These are phyloP conservation scores for Enteromius anoplus DNA, from an alignment of 2,797 vertebrate genomes.

Conservation along the genomic window DNA sequence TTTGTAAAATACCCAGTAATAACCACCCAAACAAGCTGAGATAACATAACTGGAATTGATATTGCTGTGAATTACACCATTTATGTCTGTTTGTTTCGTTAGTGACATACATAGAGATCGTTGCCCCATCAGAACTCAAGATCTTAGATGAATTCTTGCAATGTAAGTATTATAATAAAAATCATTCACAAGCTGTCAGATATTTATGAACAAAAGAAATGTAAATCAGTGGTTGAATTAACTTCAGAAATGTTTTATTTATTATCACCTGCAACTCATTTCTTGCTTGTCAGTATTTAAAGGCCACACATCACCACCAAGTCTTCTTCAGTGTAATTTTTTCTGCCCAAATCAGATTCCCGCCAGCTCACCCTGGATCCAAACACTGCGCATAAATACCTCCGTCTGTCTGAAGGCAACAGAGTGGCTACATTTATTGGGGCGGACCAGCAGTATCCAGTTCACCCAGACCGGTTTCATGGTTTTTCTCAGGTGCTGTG, in stretches of 20 bases:
- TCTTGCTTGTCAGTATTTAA: no score
- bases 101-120: conserved; percentile 32
- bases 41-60: no score
- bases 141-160: conserved; percentile 51
- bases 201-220: neutral
- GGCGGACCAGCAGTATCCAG: neutral
- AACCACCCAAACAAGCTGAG: no score
- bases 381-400: neutral
- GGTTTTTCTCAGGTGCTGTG: conserved; percentile 40
- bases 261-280: no score
- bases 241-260: no score
- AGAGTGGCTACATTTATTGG: neutral
- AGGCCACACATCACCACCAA: no score
- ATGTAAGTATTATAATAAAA: conserved; percentile 28
- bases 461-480: conserved; percentile 26
- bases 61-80: neutral
- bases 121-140: conserved; percentile 20
- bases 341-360: conserved; percentile 3
- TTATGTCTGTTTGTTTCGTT: neutral
- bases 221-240: neutral
- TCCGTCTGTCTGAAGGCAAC: conserved; percentile 9
- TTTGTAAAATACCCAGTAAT: neutral
- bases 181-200: no score
- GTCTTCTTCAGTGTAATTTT: no score
- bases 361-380: conserved; percentile 2